Evolutionary conservation across 2,113 vertebrate genomes (phyloP), one percentile per base, ranked within the genome.

Genomic region (human): DNA sequence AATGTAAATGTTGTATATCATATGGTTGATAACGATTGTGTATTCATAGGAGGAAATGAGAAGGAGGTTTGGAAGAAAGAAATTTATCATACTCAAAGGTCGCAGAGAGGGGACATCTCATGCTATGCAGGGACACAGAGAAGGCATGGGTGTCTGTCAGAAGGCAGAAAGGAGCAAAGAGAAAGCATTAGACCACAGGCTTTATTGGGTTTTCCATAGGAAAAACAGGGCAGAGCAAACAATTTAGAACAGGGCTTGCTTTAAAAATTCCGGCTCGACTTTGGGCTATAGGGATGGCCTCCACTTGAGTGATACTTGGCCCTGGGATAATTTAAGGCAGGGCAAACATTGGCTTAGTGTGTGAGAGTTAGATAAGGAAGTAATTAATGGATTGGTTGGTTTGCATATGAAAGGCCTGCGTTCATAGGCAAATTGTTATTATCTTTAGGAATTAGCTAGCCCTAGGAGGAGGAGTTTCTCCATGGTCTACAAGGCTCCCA

Each of bases 81-180:
- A 84, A 5, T 35, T 55, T 23, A 57, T 72, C 89, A 22, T 6
- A 73, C 25, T 30, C 7, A n/a, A 12, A 81, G 14, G 55, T 68
- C 14, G 38, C 27, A 68, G 64, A 57, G 52, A 13, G 2, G 5
- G 8, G 23, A 55, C 5, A 18, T 32, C 4, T 68, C 11, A 45
- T 38, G 4, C 9, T 20, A 72, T 1, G 1, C 23, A 72, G 3
- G 16, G 20, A 50, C 8, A 59, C 0, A 59, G 40, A 5, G 22
- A 76, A 68, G 43, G 45, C 14, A 23, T 23, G 25, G n/a, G 4
- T n/a, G 38, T 12, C 12, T 11, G 7, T 85, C 25, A 80, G 73
- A 78, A 93, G 70, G 10, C 52, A 95, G 79, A 90, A 48, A 84
- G n/a, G 22, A 75, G 16, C 25, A 30, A 84, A 17, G 27, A 4